Conservation (phyloP, 2,888 invertebrate species). For the Siphlonurus alternatus region DNA sequence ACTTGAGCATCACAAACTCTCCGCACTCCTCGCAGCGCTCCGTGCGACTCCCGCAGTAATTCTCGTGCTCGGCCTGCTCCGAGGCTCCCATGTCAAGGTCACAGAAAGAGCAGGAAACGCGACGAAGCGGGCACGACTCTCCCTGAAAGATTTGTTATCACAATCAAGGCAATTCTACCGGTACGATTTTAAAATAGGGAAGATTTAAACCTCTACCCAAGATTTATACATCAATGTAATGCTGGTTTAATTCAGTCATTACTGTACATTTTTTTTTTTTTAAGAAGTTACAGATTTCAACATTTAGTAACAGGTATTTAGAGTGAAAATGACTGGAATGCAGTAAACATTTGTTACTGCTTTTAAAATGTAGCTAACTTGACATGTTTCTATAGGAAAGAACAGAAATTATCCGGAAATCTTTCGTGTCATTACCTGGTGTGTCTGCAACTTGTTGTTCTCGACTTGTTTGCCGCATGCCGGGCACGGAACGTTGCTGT, state of each 20-base stretch:
- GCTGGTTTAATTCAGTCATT: background rate
- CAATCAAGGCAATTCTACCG: background rate
- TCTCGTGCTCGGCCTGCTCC: constrained; percentile 42
- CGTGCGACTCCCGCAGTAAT: constrained; percentile 53
- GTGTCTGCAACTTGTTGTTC: constrained; percentile 21
- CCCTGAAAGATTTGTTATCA: constrained; percentile 22
- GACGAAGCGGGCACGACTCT: constrained; percentile 36
- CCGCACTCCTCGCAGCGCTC: constrained; percentile 48
- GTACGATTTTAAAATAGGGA: background rate
- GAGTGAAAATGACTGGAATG: no score
- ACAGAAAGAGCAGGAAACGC: constrained; percentile 45
- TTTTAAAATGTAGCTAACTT: no score
- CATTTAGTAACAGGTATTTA: no score
- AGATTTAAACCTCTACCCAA: background rate
- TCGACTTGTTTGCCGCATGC: constrained; percentile 24
- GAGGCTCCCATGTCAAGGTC: constrained; percentile 42
- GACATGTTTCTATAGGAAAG: no score
- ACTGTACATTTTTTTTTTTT: no score
- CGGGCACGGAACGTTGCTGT: constrained; percentile 30
- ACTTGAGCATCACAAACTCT: constrained; percentile 51
- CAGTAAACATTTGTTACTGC: no score
- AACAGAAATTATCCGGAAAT: no score
- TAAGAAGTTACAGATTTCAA: no score
- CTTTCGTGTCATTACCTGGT: no score
- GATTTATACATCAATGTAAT: background rate